Evolutionary conservation across 1,140 invertebrate genomes (phyloP).

Genomic region (Arion vulgaris): DNA sequence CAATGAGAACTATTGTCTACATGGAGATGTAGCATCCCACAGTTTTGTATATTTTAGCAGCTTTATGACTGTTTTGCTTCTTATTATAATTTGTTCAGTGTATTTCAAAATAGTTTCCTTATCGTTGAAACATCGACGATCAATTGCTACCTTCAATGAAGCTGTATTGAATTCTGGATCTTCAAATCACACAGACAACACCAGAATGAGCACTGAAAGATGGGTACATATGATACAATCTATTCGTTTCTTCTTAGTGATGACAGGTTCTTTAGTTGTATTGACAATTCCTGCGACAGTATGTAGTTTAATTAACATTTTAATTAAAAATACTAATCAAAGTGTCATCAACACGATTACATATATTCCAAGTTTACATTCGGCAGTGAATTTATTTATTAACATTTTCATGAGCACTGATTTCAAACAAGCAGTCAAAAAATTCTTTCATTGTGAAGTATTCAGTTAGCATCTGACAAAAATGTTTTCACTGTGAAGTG

Average conservation of each 20-base stretch:
- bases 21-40: too few relatives aligned
- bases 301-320: not conserved
- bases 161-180: not conserved
- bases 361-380: too few relatives aligned
- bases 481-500: too few relatives aligned
- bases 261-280: not conserved
- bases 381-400: too few relatives aligned
- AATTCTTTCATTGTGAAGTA: too few relatives aligned
- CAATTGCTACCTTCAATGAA: not conserved
- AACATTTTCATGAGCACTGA: too few relatives aligned
- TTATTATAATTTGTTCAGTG: not conserved
- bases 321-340: not conserved
- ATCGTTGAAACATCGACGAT: not conserved
- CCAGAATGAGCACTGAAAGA: not conserved
- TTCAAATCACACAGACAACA: not conserved
- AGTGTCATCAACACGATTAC: too few relatives aligned
- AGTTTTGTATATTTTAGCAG: too few relatives aligned
- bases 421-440: too few relatives aligned
- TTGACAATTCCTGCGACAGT: not conserved
- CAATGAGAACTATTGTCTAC: too few relatives aligned
- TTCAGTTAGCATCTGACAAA: too few relatives aligned
- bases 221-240: not conserved
- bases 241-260: not conserved
- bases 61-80: not conserved
- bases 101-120: not conserved